phyloP scores from a whole-genome alignment of 2,797 vertebrate species.

The Rhinichthys osculus region DNA sequence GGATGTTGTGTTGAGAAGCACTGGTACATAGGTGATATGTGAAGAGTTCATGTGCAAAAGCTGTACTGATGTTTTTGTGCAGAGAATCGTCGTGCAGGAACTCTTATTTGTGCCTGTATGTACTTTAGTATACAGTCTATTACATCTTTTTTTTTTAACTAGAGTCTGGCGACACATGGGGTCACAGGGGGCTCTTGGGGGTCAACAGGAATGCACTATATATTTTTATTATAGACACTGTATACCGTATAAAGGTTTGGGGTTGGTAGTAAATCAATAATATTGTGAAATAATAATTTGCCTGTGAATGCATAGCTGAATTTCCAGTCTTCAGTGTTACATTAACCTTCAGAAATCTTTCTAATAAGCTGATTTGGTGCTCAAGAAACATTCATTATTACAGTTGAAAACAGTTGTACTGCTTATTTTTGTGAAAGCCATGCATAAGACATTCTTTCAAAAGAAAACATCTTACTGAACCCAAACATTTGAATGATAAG shows the following conservation, averaged over 20 bases:
- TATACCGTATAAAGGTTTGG: too few relatives aligned
- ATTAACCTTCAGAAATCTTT: not conserved
- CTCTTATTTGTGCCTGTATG: not conserved
- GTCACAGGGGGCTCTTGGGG: too few relatives aligned
- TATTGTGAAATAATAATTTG: too few relatives aligned
- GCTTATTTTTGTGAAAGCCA: not conserved
- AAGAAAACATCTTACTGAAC: not conserved
- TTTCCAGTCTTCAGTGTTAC: too few relatives aligned
- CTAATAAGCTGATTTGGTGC: not conserved
- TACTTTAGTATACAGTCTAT: not conserved
- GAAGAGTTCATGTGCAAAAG: conserved; percentile 23
- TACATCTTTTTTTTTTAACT: not conserved
- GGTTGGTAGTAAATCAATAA: too few relatives aligned
- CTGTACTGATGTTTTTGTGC: conserved; percentile 3
- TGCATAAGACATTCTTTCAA: not conserved
- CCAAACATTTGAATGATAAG: not conserved
- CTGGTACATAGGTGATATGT: conserved; percentile 61
- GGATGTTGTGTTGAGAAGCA: conserved; percentile 63
- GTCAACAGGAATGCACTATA: not conserved
- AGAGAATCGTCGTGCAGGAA: not conserved
- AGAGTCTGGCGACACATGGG: not conserved
- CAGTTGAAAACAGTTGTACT: not conserved
- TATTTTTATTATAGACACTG: too few relatives aligned
- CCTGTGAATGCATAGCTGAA: too few relatives aligned
- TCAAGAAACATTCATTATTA: not conserved